phyloP scores from a whole-genome alignment of 1,140 invertebrate species.

The Psix sp. region DNA sequence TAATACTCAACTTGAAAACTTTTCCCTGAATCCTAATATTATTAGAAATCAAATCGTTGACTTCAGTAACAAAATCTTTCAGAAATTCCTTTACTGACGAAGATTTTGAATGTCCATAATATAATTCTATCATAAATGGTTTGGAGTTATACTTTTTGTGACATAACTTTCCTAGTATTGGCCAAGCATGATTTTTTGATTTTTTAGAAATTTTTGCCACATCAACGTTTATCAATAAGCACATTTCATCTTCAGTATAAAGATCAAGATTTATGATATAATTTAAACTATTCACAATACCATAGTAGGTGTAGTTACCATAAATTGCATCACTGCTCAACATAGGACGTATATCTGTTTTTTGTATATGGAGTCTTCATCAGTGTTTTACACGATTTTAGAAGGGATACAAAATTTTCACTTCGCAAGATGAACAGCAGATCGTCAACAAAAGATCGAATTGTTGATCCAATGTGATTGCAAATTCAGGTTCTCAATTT shows the following conservation, averaged over 20 bases:
- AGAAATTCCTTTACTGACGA: constrained; percentile 24
- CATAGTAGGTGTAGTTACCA: constrained; percentile 10
- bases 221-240: background rate
- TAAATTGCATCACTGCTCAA: constrained; percentile 12
- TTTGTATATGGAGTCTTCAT: constrained; percentile 10
- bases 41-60: constrained; percentile 15
- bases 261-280: constrained; percentile 16
- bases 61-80: constrained; percentile 27
- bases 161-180: constrained; percentile 22
- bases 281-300: constrained; percentile 13
- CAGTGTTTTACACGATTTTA: constrained; percentile 21
- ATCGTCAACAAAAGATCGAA: constrained; percentile 9
- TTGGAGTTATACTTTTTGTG: constrained; percentile 14
- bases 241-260: constrained; percentile 23
- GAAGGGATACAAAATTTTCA: constrained; percentile 8
- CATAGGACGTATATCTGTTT: constrained; percentile 19
- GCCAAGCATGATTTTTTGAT: constrained; percentile 19
- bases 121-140: constrained; percentile 33
- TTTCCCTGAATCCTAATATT: constrained; percentile 12
- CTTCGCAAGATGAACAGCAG: constrained; percentile 23
- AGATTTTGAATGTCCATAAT: constrained; percentile 42
- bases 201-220: constrained; percentile 29
- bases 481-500: constrained; percentile 2
- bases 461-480: constrained; percentile 1
- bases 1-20: constrained; percentile 7